Base-by-base conservation (phyloP, 2,797 vertebrate genomes). In the Chaunax sp. region DNA sequence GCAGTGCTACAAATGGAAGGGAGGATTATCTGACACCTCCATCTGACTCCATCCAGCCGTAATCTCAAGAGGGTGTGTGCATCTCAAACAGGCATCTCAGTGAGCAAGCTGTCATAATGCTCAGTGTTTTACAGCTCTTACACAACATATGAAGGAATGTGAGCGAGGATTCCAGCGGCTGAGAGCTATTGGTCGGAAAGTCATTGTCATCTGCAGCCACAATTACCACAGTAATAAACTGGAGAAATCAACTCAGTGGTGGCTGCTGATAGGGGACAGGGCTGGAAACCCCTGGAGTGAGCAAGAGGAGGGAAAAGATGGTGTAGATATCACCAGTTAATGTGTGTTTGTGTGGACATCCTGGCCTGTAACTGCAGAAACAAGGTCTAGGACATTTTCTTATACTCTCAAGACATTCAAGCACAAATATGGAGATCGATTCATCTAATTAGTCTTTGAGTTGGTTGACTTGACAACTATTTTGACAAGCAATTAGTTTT, bases 81-180 rank as follows among this genome's bases (percentile, higher is more conserved):
- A 28, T 16, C n/a, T 52, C 44, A 75, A 61, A 75, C 52, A 54
- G 28, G 50, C 54, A 63, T 64, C 41, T 47, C 51, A 33, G 45
- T 43, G 2, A 51, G 45, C 35, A 40, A 69, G 58, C 56, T 60
- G 71, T 57, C 70, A 64, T 6, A 59, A 30, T 19, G 73, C 49
- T 56, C 43, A 13, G 30, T 43, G 26, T 82, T 88, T 78, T 71
- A 84, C 65, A 51, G 75, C 79, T 84, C 61, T 84, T 82, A 41
- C 77, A 59, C 81, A 83, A 90, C 69, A 50, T 64, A 82, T 41
- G 68, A 55, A 62, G 55, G 55, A 77, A 74, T 38, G 58, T 40
- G 50, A 51, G 46, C 0, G 43, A 80, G 63, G 73, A 82, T 82
- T 75, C 62, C 52, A 60, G 44, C 2, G 41, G 19, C 37, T 43